Evolutionary conservation across 1,140 invertebrate genomes (phyloP).

Genomic region (Brachionus rotundiformis): DNA sequence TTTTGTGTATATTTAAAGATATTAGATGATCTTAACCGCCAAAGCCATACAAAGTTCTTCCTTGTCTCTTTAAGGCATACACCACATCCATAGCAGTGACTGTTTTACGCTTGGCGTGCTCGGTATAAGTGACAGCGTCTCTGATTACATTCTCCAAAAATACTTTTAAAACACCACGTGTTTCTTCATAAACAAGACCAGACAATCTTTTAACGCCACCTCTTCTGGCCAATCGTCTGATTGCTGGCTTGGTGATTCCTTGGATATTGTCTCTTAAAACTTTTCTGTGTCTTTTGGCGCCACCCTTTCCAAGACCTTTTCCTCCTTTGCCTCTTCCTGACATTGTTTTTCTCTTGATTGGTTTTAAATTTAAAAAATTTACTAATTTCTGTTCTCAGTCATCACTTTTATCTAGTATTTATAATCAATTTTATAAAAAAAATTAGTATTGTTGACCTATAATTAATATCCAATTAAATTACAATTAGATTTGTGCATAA

Average conservation of each 20-base stretch:
- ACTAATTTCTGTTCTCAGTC: too few species aligned
- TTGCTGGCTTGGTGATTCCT: slow-evolving; percentile 73
- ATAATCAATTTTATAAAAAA: not conserved
- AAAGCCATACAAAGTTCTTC: slow-evolving; percentile 66
- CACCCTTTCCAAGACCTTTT: slow-evolving; percentile 60
- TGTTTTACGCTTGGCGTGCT: slow-evolving; percentile 58
- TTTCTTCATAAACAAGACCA: slow-evolving; percentile 64
- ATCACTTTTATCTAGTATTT: not conserved
- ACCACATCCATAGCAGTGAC: slow-evolving; percentile 52
- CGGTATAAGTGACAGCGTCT: slow-evolving; percentile 73
- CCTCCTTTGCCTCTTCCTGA: slow-evolving; percentile 60
- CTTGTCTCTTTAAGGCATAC: slow-evolving; percentile 66
- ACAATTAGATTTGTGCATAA: not conserved
- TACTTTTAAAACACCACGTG: slow-evolving; percentile 47
- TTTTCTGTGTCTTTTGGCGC: slow-evolving; percentile 60
- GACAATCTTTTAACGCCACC: slow-evolving; percentile 77
- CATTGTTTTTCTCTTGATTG: slow-evolving; percentile 57
- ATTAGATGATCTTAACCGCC: slow-evolving; percentile 50
- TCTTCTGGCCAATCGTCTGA: slow-evolving; percentile 71
- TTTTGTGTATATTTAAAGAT: too few species aligned
- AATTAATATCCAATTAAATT: not conserved
- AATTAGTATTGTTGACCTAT: not conserved
- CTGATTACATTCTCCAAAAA: slow-evolving; percentile 52
- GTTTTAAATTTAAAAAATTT: too few species aligned
- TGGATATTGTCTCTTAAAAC: slow-evolving; percentile 74